Percentiles rank a stretch among this genome's conserved stretches.
Evolutionary conservation across 2,797 vertebrate genomes (phyloP).

Genomic region (Tamandua tetradactyla): DNA sequence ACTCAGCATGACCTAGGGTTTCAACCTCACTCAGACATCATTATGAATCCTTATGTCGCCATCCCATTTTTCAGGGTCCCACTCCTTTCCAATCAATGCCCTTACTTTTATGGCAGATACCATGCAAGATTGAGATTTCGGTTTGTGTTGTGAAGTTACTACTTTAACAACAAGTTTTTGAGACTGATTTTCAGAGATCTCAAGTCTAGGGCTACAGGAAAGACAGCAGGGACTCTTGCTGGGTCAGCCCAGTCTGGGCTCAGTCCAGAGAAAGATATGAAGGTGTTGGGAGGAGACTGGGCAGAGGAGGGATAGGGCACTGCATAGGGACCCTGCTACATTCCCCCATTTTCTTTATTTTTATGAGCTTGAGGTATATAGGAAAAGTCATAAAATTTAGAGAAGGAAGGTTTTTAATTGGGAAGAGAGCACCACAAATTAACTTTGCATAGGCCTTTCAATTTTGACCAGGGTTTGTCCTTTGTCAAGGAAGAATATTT

Average conservation of each 20-base stretch:
- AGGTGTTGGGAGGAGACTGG: background rate
- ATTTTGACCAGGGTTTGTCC: background rate
- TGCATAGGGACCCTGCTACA: background rate
- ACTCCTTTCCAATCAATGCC: no score
- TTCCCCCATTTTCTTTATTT: constrained; percentile 17
- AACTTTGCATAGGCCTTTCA: constrained; percentile 9
- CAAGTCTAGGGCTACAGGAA: no score
- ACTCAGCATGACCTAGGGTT: no score
- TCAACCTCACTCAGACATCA: no score
- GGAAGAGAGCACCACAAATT: background rate
- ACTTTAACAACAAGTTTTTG: no score
- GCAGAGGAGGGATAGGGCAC: background rate
- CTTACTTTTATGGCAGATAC: no score
- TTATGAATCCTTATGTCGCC: no score
- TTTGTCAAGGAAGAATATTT: constrained; percentile 12
- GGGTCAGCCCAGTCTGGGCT: background rate
- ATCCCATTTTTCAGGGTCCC: no score
- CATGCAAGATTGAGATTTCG: no score
- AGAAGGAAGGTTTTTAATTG: constrained; percentile 49
- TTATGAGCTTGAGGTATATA: background rate
- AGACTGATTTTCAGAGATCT: no score
- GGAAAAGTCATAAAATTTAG: background rate
- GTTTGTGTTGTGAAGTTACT: no score
- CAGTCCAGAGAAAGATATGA: background rate
- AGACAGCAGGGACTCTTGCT: fast-evolving